Conservation (phyloP, 2,797 vertebrate genomes). For the Paguma larvata region DNA sequence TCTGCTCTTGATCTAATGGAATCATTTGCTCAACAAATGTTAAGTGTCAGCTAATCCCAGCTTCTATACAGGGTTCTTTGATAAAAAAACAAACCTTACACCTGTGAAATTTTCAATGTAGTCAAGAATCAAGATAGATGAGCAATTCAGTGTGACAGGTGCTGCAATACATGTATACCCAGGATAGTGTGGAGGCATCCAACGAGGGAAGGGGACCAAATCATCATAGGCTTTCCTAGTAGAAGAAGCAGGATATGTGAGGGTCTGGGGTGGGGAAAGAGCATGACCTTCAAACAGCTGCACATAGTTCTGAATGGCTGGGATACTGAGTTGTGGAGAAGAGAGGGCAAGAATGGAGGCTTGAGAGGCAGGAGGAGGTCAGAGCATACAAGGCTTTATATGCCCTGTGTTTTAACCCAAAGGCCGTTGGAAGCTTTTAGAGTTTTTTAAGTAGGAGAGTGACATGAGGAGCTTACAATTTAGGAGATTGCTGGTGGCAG, state of each 20-base stretch:
- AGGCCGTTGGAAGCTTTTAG: not conserved
- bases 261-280: not conserved
- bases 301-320: not conserved
- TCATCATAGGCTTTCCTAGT: not conserved
- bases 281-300: not conserved
- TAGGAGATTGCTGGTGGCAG: not conserved
- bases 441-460: not conserved
- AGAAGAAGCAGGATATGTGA: not conserved
- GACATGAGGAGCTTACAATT: not conserved
- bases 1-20: conserved; percentile 31
- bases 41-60: conserved; percentile 16
- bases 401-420: conserved; percentile 4
- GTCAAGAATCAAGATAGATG: not conserved
- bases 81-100: not conserved
- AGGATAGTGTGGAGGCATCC: not conserved
- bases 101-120: not conserved
- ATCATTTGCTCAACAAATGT: conserved; percentile 44
- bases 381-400: not conserved
- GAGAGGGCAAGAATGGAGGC: not conserved
- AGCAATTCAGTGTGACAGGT: not conserved
- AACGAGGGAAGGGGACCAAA: not conserved
- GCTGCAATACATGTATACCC: too few relatives aligned
- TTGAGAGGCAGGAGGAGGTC: not conserved
- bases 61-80: not conserved
- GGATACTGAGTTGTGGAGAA: not conserved